Evolutionary conservation across 2,113 vertebrate species (phyloP), one percentile per base, ranked within the genome.

Genomic region (Mesoclemmys tuberculata): DNA sequence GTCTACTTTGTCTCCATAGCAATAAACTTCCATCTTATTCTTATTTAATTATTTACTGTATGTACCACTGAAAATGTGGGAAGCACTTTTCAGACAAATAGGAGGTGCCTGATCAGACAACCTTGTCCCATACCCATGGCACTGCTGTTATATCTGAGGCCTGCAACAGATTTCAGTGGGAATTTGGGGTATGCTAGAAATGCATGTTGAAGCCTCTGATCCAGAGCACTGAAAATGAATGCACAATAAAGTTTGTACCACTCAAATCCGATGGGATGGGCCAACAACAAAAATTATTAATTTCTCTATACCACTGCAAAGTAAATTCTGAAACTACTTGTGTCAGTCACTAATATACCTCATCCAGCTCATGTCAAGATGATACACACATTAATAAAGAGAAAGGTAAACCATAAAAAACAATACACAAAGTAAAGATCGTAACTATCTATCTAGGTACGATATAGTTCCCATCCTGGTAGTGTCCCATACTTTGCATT

Each of bases 361-460:
- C 97, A 94, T 98, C 98, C 97, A 97, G 94, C 97, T 97, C 92
- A 93, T 95, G 97, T 98, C 98, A 98, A 97, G 96, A 96, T 95
- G 94, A 97, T 98, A 97, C 97, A 98, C 92, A 84, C 6, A 79
- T 64, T 90, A 26, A n/a, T 83, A 85, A n/a, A 90, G 49, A 77
- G 31, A 91, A 91, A 91, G 80, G 54, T 35, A 46, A 44, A 44
- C 41, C 24, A 75, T 68, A 38, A 38, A 18, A 46, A 46, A 77
- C 8, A 26, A 75, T 46, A 27, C 10, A 44, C 44, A 13, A 38
- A 46, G 1, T 61, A 89, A 85, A 85, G 16, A 41, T 35, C 81
- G 80, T 75, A 81, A 77, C 38, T 1, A 46, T 54, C 35, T 85
- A 12, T 56, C n/a, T 35, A 92, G 31, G 5, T 24, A 54, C 79